These are phyloP conservation scores for Ornithorhynchus anatinus DNA, from an alignment of 2,113 vertebrate genomes.

Conservation along the genomic window DNA sequence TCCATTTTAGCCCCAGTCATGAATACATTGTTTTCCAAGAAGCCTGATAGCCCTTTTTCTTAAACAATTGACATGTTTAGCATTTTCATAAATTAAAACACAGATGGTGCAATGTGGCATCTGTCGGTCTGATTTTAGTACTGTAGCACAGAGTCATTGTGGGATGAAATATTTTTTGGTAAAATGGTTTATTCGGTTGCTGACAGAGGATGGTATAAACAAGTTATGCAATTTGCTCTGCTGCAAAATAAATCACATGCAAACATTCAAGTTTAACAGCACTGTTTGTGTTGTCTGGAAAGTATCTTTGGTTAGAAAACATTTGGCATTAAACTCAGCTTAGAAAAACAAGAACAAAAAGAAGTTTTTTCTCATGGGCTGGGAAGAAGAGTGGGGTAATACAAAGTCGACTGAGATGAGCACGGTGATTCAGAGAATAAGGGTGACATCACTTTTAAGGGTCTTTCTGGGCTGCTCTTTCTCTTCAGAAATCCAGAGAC, in stretches of 20 bases:
- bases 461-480: not conserved
- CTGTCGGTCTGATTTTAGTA: constrained; percentile 25
- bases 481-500: not conserved
- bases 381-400: not conserved
- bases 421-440: not conserved
- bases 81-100: constrained; percentile 41
- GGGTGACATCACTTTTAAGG: not conserved
- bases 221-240: constrained; percentile 27
- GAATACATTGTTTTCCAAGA: constrained; percentile 13
- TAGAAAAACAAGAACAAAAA: constrained; percentile 26
- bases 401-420: not conserved
- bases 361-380: not conserved
- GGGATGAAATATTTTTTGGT: constrained; percentile 24
- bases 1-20: not conserved
- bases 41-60: constrained; percentile 3
- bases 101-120: constrained; percentile 42
- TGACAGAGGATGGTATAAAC: constrained; percentile 42
- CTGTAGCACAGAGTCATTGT: not conserved
- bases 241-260: constrained; percentile 36
- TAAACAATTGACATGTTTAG: not conserved
- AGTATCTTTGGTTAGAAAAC: constrained; percentile 22
- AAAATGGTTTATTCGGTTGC: constrained; percentile 34
- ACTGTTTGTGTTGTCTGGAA: constrained; percentile 13
- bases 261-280: constrained; percentile 30
- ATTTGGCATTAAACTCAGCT: constrained; percentile 25